Evolutionary conservation across 2,113 vertebrate species (phyloP), one percentile per base, ranked within the genome.

Genomic region (Hucho hucho): DNA sequence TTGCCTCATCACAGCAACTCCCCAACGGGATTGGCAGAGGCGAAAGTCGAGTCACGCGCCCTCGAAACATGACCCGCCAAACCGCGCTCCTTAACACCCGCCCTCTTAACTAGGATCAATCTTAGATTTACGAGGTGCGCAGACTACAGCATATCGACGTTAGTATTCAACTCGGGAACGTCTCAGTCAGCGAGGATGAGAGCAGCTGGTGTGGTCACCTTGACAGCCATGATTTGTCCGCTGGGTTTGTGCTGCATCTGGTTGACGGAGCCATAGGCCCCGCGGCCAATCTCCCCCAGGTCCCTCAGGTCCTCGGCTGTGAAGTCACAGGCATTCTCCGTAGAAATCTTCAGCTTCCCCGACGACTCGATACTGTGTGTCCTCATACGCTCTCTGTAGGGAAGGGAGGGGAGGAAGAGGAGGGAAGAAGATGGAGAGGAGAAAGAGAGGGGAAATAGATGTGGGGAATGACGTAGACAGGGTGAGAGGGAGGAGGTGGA

Each of bases 171-270:
- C 3, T 26, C 43, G 28, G 28, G 14, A 18, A 43, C 18, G 3
- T 12, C 13, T 28, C 14, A 25, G 26, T 6, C 64, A 29, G 64
- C 4, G 16, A 37, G 6, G 37, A 43, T 43, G 32, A 37, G 37
- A 37, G 37, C 37, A 37, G 7, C 37, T 37, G 2, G 37, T 43
- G 6, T 5, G 4, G 26, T 93, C 93, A 99, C 98, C 96, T 99
- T 99, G 85, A 99, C 98, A 85, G 98, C 98, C 98, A 99, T 99
- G 91, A 99, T 98, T 89, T 98, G 96, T 86, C 95, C 96, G 76
- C 96, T 98, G 83, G 97, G 98, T 88, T 98, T 99, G 92, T 99
- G 96, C 93, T 97, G 95, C 98, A 99, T 99, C 92, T 99, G 98
- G 94, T 98, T 99, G 90, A 99, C 97, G 74, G 98, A 99, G 89